These are phyloP conservation scores for Kryphioiulus occultus DNA, from an alignment of 2,888 invertebrate genomes.

Conservation along the genomic window DNA sequence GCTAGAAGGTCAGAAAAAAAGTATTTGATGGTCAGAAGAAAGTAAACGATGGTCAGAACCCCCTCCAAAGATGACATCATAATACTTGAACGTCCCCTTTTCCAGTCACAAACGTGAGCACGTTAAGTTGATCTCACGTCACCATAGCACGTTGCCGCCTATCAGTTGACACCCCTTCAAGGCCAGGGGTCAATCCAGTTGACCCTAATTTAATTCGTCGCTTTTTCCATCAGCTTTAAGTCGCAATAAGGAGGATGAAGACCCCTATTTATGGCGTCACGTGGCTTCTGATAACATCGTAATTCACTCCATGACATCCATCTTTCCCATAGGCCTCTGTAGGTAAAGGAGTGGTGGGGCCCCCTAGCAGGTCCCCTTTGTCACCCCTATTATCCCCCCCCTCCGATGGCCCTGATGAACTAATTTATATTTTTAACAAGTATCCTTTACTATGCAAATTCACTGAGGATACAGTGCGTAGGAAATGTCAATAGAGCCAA, in stretches of 20 bases:
- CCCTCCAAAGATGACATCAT: too few relatives aligned
- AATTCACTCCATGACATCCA: background rate
- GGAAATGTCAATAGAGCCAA: slow-evolving; percentile 13
- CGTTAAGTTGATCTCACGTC: too few relatives aligned
- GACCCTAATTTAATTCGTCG: too few relatives aligned
- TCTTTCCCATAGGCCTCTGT: too few relatives aligned
- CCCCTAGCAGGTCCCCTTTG: background rate
- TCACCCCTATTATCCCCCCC: background rate
- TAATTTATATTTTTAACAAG: slow-evolving; percentile 23
- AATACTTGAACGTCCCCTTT: too few relatives aligned
- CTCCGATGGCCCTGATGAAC: background rate
- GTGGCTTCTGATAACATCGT: slow-evolving; percentile 8
- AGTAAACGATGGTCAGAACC: too few relatives aligned
- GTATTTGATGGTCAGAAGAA: too few relatives aligned
- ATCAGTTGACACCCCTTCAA: too few relatives aligned
- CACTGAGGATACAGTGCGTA: background rate
- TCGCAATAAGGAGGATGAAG: background rate
- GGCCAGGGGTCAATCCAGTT: too few relatives aligned
- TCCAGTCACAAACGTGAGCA: too few relatives aligned
- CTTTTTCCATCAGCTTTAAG: background rate
- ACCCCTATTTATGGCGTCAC: background rate
- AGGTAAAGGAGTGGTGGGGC: background rate
- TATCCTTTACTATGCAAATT: slow-evolving; percentile 23
- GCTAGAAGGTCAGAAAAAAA: too few relatives aligned
- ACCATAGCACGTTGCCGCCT: too few relatives aligned